Evolutionary conservation across 2,888 invertebrate species (phyloP).

Genomic region (Yponomeuta malinellus): DNA sequence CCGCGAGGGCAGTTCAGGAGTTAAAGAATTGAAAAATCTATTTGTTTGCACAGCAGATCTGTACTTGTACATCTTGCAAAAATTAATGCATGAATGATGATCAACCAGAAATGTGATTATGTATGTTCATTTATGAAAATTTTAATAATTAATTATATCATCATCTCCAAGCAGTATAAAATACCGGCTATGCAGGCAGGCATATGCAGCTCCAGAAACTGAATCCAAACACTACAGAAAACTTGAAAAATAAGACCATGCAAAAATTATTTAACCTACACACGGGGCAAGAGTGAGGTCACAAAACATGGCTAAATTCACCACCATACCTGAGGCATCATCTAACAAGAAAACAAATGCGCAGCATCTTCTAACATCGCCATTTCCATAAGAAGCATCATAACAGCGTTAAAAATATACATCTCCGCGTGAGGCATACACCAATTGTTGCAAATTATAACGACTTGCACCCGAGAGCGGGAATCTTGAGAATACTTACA

Average conservation of each 20-base stretch:
- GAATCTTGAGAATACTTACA: constrained; percentile 54
- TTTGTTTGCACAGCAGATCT: too few species aligned
- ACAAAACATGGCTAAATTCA: neutral
- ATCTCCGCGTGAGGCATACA: constrained; percentile 50
- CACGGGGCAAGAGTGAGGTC: neutral
- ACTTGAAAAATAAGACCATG: neutral
- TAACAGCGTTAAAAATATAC: constrained; percentile 32
- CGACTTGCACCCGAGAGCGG: constrained; percentile 47
- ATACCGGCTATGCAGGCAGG: too few species aligned
- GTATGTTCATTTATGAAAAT: too few species aligned
- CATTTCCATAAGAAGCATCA: constrained; percentile 4
- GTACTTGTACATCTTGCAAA: too few species aligned
- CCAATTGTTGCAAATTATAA: constrained; percentile 27
- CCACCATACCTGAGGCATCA: neutral
- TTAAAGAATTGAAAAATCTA: too few species aligned
- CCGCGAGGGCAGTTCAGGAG: too few species aligned
- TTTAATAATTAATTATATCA: too few species aligned
- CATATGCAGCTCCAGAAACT: neutral
- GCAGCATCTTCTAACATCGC: neutral
- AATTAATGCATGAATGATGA: too few species aligned
- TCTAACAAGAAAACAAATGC: neutral
- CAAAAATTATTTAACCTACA: neutral
- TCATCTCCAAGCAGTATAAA: too few species aligned
- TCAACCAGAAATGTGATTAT: too few species aligned
- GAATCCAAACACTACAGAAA: neutral